Evolutionary conservation across 2,888 invertebrate species (phyloP).

Genomic region (Caenorhabditis uteleia): DNA sequence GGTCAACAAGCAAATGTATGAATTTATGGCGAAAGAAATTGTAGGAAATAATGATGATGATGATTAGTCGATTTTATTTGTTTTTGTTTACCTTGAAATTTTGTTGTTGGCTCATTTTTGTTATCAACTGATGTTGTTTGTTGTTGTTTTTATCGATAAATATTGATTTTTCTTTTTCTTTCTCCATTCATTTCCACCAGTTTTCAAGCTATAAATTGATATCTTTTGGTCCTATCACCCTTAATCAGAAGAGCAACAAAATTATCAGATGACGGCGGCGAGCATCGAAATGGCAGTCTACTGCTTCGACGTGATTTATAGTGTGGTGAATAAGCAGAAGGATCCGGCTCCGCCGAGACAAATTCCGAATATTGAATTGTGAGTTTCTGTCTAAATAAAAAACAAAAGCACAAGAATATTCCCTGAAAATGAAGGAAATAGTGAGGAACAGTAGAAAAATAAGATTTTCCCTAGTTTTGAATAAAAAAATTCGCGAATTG

Average conservation of each 20-base stretch:
- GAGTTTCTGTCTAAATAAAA: constrained; percentile 1
- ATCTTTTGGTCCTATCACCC: not conserved
- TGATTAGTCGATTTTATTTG: not conserved
- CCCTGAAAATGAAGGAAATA: too few relatives aligned
- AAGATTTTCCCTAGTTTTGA: too few relatives aligned
- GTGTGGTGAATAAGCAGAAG: constrained; percentile 89
- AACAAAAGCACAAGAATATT: too few relatives aligned
- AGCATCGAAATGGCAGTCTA: constrained; percentile 96
- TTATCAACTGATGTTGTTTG: constrained; percentile 2
- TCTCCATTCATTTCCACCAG: not conserved
- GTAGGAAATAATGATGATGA: constrained; percentile 3
- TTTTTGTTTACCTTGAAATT: constrained; percentile 11
- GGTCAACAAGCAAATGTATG: constrained; percentile 49
- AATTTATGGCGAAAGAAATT: constrained; percentile 46
- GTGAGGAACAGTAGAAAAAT: too few relatives aligned
- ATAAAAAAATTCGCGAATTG: too few relatives aligned
- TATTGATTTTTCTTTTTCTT: not conserved
- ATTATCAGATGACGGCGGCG: constrained; percentile 71
- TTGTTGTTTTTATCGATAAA: not conserved
- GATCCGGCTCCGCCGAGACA: constrained; percentile 84
- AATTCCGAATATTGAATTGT: constrained; percentile 76
- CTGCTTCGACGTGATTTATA: constrained; percentile 97
- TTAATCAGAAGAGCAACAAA: too few relatives aligned
- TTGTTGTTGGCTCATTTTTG: constrained; percentile 8
- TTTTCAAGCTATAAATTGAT: not conserved